Conservation (phyloP, 2,113 vertebrate genomes). For the Spea bombifrons region DNA sequence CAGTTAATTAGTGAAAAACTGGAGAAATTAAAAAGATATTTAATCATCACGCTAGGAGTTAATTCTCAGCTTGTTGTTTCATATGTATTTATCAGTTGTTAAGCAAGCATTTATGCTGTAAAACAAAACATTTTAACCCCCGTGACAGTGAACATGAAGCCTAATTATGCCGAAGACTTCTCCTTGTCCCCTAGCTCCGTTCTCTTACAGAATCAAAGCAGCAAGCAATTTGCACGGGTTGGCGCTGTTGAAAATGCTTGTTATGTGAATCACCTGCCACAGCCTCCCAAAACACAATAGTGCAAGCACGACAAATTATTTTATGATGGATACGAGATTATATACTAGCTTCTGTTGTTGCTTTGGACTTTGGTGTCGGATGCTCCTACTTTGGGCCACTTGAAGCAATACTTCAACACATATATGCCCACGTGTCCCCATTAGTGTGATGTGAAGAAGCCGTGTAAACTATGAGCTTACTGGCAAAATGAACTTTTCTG, state of each 20-base stretch:
- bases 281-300: background rate
- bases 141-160: constrained; percentile 32
- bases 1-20: background rate
- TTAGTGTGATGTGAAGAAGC: too few species aligned
- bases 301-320: too few species aligned
- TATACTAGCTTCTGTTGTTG: too few species aligned
- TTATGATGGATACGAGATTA: too few species aligned
- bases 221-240: background rate
- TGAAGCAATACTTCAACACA: too few species aligned
- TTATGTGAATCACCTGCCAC: background rate
- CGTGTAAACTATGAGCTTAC: too few species aligned
- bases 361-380: too few species aligned
- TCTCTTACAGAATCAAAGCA: constrained; percentile 17
- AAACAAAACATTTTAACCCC: constrained; percentile 35
- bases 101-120: constrained; percentile 17
- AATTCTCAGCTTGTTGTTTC: background rate
- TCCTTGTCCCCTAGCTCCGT: constrained; percentile 3
- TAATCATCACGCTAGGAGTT: background rate
- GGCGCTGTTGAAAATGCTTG: background rate
- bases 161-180: constrained; percentile 35
- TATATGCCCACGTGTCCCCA: too few species aligned
- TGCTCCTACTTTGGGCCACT: too few species aligned
- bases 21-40: constrained; percentile 6
- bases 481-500: too few species aligned
- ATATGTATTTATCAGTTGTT: constrained; percentile 27